A percentile compares a stretch with the other conserved stretches of the same genome.
phyloP scores from a whole-genome alignment of 2,113 vertebrate species.

The Enhydra lutris region DNA sequence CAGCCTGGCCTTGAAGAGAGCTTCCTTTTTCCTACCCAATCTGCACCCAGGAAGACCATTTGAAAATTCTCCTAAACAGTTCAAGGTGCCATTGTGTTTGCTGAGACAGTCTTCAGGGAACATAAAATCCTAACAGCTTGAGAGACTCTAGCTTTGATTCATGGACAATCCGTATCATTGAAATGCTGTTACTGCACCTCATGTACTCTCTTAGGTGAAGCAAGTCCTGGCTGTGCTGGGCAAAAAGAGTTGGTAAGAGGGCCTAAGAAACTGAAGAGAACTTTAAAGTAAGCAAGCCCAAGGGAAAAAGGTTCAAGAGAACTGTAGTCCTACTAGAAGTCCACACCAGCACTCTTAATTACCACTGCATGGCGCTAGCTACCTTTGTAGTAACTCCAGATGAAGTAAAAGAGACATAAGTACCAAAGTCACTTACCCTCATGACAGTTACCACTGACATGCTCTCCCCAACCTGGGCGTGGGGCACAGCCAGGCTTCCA shows the following conservation, averaged over 20 bases:
- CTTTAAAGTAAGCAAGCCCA: background rate
- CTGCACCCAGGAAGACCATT: background rate
- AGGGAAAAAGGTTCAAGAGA: background rate
- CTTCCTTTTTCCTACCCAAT: background rate
- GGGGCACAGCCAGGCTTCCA: slow-evolving; percentile 71
- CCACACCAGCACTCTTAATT: background rate
- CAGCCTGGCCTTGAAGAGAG: background rate
- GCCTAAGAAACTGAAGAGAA: slow-evolving; percentile 7
- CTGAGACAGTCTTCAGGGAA: background rate
- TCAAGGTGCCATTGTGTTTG: background rate
- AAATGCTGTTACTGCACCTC: background rate
- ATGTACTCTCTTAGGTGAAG: background rate
- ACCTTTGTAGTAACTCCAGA: background rate
- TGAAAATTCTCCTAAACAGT: background rate
- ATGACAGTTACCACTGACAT: slow-evolving; percentile 86
- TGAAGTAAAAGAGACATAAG: background rate
- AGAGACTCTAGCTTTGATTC: background rate
- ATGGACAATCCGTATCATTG: background rate
- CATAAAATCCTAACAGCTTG: background rate
- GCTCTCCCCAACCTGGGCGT: slow-evolving; percentile 78
- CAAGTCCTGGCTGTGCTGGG: background rate
- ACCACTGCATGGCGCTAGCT: background rate
- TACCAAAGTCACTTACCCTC: slow-evolving; percentile 79
- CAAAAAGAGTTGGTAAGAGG: background rate
- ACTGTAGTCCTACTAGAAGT: background rate